Conservation (phyloP, 2,113 vertebrate species). For the Ariopsis seemanni region DNA sequence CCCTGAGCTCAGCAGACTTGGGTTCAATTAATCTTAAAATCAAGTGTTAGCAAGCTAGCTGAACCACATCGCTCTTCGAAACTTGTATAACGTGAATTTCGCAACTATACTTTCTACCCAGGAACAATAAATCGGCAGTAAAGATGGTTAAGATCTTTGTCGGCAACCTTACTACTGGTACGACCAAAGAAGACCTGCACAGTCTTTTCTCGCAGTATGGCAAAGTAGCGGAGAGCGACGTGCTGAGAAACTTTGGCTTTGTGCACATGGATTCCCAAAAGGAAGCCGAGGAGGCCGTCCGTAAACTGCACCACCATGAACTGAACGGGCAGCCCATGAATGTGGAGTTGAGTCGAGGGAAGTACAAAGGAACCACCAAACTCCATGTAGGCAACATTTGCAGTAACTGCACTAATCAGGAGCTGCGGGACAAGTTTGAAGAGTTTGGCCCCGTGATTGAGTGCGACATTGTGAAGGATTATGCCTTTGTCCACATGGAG, state of each 20-base stretch:
- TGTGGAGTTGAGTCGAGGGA: slow-evolving; percentile 90
- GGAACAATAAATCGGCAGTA: slow-evolving; percentile 46
- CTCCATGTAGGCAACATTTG: slow-evolving; percentile 90
- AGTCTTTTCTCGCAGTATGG: slow-evolving; percentile 89
- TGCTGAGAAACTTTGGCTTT: slow-evolving; percentile 94
- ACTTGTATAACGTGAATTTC: slow-evolving; percentile 47
- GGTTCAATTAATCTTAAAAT: not conserved
- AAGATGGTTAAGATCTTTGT: slow-evolving; percentile 96
- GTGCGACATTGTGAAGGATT: slow-evolving; percentile 95
- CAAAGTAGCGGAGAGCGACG: slow-evolving; percentile 88
- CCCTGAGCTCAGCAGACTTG: not conserved
- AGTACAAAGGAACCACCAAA: slow-evolving; percentile 87
- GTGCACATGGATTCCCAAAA: slow-evolving; percentile 87
- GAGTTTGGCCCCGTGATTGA: slow-evolving; percentile 89
- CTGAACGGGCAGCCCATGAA: slow-evolving; percentile 88
- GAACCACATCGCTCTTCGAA: not conserved
- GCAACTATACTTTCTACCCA: slow-evolving; percentile 54
- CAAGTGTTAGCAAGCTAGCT: not conserved
- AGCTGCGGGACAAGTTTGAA: slow-evolving; percentile 85
- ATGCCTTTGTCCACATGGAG: slow-evolving; percentile 96
- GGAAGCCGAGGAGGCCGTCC: slow-evolving; percentile 86
- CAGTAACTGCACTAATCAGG: slow-evolving; percentile 77
- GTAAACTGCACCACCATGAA: slow-evolving; percentile 87
- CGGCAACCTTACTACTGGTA: slow-evolving; percentile 85
- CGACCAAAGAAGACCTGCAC: slow-evolving; percentile 85